phyloP scores from a whole-genome alignment of 2,888 invertebrate species.

The Calephelis perditalis region DNA sequence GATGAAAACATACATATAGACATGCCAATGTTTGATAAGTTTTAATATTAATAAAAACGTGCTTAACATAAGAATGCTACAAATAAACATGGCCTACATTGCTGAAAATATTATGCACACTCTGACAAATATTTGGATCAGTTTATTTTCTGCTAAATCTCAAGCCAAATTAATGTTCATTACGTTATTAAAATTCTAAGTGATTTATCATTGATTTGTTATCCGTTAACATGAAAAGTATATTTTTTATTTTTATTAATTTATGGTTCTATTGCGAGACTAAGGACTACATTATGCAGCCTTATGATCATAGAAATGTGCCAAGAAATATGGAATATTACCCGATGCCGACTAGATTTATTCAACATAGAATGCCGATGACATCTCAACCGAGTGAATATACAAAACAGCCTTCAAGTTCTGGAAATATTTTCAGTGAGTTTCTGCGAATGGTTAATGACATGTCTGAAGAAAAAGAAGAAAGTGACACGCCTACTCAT shows the following conservation, averaged over 20 bases:
- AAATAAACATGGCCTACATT: constrained; percentile 10
- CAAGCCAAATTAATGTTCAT: not conserved
- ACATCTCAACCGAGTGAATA: not conserved
- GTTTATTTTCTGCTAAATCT: not conserved
- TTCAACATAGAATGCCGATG: not conserved
- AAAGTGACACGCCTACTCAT: not conserved
- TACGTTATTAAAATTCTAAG: not conserved
- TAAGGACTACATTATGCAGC: constrained; percentile 43
- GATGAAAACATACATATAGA: not conserved
- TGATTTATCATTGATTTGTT: constrained; percentile 1
- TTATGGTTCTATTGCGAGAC: constrained; percentile 26
- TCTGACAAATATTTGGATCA: constrained; percentile 5
- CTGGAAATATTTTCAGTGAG: constrained; percentile 33
- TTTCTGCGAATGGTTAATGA: constrained; percentile 41
- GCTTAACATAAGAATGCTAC: not conserved
- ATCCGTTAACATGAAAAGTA: constrained; percentile 23
- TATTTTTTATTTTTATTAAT: constrained; percentile 30
- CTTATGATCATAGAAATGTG: constrained; percentile 42
- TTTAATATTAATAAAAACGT: constrained; percentile 1
- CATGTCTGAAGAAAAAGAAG: constrained; percentile 23
- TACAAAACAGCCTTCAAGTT: constrained; percentile 22
- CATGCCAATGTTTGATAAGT: not conserved
- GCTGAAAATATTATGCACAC: constrained; percentile 5
- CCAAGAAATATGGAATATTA: constrained; percentile 27
- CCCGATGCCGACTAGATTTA: constrained; percentile 20